Evolutionary conservation across 2,113 vertebrate genomes (phyloP), one percentile per base, ranked within the genome.

Genomic region (Pagrus major): DNA sequence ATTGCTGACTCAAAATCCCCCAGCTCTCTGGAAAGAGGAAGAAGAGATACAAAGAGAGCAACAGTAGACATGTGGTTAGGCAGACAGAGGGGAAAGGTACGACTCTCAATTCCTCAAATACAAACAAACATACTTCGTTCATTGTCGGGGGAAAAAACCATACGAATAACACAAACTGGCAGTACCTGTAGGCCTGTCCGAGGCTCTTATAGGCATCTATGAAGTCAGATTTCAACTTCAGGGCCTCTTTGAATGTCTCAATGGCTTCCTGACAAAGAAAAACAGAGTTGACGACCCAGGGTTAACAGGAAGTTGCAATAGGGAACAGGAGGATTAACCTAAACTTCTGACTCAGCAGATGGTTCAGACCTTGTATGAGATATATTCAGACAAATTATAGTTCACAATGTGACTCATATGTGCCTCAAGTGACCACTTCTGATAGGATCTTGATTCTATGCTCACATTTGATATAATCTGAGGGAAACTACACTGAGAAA

Each of bases 151-250:
- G 2, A 65, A 33, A 39, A 39, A 20, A 12, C 18, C 9, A 12
- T 44, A 35, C 60, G 16, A 46, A 23, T 2, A 54, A 2, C 8
- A 7, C 7, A 71, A 25, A n/a, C 20, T 3, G 11, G 12, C 29
- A 47, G 55, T 89, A 99, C 98, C 98, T 96, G 91, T 99, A 99
- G 16, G 98, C 98, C 92, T 99, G 98, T 10, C 98, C 98, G 2
- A 99, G 94, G 87, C 98, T 99, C 94, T 99, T 99, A 89, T 99
- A 98, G 0, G 97, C 98, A 89, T 99, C 98, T 85, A 98, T 98
- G 58, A 99, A 99, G 83, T 99, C 97, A 35, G 96, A 94, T 92
- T 99, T 99, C 80, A 99, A 93, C 82, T 96, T 99, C 82, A 99
- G 85, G 9, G 97, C 96, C 91, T 99, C 98, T 94, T 98, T 99